Evolutionary conservation across 1,140 invertebrate species (phyloP), one percentile per base, ranked within the genome.

Genomic region (Eurosta solidaginis): DNA sequence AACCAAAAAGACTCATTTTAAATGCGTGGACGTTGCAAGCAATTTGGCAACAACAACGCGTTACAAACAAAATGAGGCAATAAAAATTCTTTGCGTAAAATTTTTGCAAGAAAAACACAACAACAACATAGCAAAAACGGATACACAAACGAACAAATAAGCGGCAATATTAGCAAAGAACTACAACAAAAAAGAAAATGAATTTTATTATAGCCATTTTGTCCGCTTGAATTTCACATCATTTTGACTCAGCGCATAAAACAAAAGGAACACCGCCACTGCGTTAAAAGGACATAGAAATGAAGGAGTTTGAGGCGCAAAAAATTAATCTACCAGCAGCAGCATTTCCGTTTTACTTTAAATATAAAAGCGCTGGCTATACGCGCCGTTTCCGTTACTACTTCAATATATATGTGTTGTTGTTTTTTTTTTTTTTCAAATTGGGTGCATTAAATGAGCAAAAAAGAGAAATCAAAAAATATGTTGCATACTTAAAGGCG

Each of bases 151-250:
- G 7, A 22, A 6, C 1, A 52, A n/a, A 4, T 22, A n/a, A 2
- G 10, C 45, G 9, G 3, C 49, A 22, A 52, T 4, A 20, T 52
- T 4, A 22, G 20, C 33, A 22, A 68, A 68, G n/a, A 47, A 47
- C n/a, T n/a, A n/a, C n/a, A n/a, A 47, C 3, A 47, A 17, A 12
- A n/a, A 47, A 68, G 40, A 29, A 68, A 68, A 68, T 40, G 59
- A 68, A 42, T 68, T 68, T 68, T 68, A 68, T 68, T 68, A 68
- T 33, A 36, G 33, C 33, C 29, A 68, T 68, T 68, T 68, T 68
- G 36, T 68, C 59, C 59, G 59, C 59, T 68, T 68, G 59, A 68
- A 68, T 68, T 68, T 68, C 59, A 20, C n/a, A 68, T 68, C 59
- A 68, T n/a, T 68, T 68, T 68, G 59, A 42, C 59, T 40, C 33